phyloP scores from a whole-genome alignment of 2,888 invertebrate genomes.

The Agrotis exclamationis region DNA sequence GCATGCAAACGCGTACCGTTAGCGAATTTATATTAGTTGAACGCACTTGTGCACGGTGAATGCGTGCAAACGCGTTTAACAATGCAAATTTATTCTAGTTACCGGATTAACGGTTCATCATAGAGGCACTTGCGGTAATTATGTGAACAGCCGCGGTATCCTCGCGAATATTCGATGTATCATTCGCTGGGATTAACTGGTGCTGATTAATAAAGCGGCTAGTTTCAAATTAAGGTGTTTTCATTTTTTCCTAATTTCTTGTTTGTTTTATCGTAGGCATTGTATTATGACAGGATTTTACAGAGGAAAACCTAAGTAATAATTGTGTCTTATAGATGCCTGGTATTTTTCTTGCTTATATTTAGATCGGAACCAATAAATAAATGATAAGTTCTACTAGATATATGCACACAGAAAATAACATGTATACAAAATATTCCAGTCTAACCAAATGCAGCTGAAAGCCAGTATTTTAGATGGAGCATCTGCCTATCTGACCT shows the following conservation, averaged over 20 bases:
- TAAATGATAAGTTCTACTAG: no score
- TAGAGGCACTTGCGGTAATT: slow-evolving; percentile 85
- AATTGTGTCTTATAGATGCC: not conserved
- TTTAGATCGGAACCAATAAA: not conserved
- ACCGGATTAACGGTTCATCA: slow-evolving; percentile 86
- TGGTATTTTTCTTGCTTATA: not conserved
- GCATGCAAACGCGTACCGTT: slow-evolving; percentile 61
- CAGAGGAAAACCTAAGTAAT: no score
- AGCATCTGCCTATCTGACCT: no score
- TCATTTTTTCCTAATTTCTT: slow-evolving; percentile 14
- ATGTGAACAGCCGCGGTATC: slow-evolving; percentile 75
- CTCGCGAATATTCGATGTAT: slow-evolving; percentile 69
- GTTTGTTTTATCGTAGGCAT: not conserved
- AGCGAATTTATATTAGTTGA: slow-evolving; percentile 78
- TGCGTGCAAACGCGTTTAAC: slow-evolving; percentile 78
- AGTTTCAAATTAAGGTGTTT: slow-evolving; percentile 22
- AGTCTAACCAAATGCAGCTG: no score
- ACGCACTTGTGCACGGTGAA: slow-evolving; percentile 72
- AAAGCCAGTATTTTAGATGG: no score
- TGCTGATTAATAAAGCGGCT: slow-evolving; percentile 47
- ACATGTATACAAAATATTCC: no score
- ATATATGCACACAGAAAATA: no score
- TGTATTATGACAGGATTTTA: not conserved
- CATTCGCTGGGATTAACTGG: slow-evolving; percentile 59
- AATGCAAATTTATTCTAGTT: slow-evolving; percentile 89